phyloP scores from a whole-genome alignment of 64 coral and sea anemone genomes.

The Pocillopora damicornis region DNA sequence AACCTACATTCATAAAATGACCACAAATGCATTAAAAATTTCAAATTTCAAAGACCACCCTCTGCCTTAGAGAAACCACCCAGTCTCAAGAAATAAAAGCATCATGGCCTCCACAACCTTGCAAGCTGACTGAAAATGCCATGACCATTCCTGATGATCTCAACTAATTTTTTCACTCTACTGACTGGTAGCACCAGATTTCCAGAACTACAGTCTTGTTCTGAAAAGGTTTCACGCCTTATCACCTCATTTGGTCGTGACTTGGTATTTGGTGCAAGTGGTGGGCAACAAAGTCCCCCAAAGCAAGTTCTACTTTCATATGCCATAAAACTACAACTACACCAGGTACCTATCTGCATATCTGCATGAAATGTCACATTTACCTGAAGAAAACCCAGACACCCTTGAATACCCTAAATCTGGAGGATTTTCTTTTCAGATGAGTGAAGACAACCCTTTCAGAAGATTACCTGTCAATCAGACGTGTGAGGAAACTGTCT shows the following conservation, averaged over 20 bases:
- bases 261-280: slow-evolving; percentile 26
- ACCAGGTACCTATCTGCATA: slow-evolving; percentile 64
- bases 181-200: background rate
- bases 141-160: slow-evolving; percentile 8
- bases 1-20: too few species aligned
- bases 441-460: slow-evolving; percentile 42
- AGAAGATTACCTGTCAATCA: slow-evolving; percentile 53
- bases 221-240: too few species aligned
- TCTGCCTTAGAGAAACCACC: background rate
- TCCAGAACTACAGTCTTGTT: background rate
- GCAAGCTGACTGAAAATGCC: slow-evolving; percentile 7
- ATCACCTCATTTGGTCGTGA: slow-evolving; percentile 27
- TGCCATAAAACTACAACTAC: slow-evolving; percentile 58
- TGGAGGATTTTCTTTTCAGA: slow-evolving; percentile 66
- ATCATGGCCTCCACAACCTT: slow-evolving; percentile 15
- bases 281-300: slow-evolving; percentile 43
- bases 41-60: background rate
- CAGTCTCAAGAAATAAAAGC: slow-evolving; percentile 3
- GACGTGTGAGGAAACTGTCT: slow-evolving; percentile 61
- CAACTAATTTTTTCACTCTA: slow-evolving; percentile 3
- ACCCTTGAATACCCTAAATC: slow-evolving; percentile 22
- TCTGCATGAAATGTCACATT: slow-evolving; percentile 33
- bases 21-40: background rate
- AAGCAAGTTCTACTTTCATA: slow-evolving; percentile 56
- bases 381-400: slow-evolving; percentile 45